phyloP scores from a whole-genome alignment of 2,113 vertebrate genomes.

The Camelus dromedarius region DNA sequence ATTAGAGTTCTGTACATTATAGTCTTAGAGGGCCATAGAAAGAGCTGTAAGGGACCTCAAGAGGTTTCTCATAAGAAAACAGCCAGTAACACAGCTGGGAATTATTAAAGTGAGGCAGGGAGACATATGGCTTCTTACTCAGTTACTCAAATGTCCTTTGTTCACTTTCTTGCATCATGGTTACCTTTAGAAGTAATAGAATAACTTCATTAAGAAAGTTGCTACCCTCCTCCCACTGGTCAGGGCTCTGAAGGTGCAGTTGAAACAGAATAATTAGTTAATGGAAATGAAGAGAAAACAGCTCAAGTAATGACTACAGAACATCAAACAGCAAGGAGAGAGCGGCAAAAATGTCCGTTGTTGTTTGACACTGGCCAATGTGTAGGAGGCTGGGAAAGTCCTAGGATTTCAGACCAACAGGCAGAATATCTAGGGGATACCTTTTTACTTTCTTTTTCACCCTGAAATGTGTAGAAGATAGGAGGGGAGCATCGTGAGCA shows the following conservation, averaged over 20 bases:
- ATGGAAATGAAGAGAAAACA: slow-evolving; percentile 42
- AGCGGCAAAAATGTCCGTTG: background rate
- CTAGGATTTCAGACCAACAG: background rate
- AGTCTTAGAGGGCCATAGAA: background rate
- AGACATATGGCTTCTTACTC: background rate
- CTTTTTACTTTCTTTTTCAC: background rate
- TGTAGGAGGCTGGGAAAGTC: background rate
- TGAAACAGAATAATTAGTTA: slow-evolving; percentile 59
- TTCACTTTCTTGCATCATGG: background rate
- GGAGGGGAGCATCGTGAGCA: background rate
- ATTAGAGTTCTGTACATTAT: background rate
- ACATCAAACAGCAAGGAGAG: background rate
- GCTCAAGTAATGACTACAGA: background rate
- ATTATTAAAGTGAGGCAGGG: background rate
- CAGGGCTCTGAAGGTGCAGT: background rate
- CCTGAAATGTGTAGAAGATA: background rate
- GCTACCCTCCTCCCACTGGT: background rate
- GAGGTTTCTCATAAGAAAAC: background rate
- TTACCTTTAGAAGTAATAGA: background rate
- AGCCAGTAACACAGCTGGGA: background rate
- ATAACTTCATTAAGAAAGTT: slow-evolving; percentile 58
- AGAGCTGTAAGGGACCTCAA: background rate
- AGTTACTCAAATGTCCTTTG: background rate
- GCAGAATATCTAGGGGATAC: background rate
- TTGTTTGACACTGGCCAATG: background rate